These are phyloP conservation scores for Eospalax fontanierii DNA, from an alignment of 2,797 vertebrate genomes.

Conservation along the genomic window DNA sequence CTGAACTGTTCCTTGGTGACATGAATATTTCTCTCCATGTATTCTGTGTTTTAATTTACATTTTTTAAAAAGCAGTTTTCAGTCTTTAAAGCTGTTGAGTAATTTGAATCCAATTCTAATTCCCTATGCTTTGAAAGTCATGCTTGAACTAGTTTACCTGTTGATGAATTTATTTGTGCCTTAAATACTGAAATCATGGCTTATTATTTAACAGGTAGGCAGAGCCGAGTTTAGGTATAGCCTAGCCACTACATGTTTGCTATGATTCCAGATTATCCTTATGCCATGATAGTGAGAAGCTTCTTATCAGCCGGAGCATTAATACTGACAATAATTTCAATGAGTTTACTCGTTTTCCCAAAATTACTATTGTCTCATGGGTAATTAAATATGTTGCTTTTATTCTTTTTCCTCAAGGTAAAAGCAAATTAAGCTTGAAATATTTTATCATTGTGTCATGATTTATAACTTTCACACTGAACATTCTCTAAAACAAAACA, in stretches of 20 bases:
- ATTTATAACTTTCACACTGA: neutral
- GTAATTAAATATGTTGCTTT: conserved; percentile 46
- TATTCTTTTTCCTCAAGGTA: neutral
- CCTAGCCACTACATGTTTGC: neutral
- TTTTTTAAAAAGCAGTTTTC: conserved; percentile 9
- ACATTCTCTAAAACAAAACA: too few relatives aligned
- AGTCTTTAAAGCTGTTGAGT: neutral
- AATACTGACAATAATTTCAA: conserved; percentile 48
- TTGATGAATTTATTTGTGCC: neutral
- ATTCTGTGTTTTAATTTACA: neutral
- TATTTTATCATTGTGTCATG: conserved; percentile 16
- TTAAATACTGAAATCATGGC: neutral
- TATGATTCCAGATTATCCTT: conserved; percentile 48
- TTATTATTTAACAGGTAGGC: neutral
- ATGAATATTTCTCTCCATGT: neutral
- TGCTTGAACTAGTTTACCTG: conserved; percentile 18
- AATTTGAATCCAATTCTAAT: conserved; percentile 44
- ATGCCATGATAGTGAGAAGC: neutral
- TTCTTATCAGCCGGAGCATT: conserved; percentile 31
- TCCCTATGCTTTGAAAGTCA: neutral
- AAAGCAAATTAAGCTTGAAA: conserved; percentile 46
- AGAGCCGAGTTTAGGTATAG: neutral
- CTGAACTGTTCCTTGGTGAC: neutral
- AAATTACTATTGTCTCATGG: neutral
- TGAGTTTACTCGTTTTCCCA: conserved; percentile 37